Evolutionary conservation across 2,113 vertebrate species (phyloP), one percentile per base, ranked within the genome.

Genomic region (Pheucticus melanocephalus): DNA sequence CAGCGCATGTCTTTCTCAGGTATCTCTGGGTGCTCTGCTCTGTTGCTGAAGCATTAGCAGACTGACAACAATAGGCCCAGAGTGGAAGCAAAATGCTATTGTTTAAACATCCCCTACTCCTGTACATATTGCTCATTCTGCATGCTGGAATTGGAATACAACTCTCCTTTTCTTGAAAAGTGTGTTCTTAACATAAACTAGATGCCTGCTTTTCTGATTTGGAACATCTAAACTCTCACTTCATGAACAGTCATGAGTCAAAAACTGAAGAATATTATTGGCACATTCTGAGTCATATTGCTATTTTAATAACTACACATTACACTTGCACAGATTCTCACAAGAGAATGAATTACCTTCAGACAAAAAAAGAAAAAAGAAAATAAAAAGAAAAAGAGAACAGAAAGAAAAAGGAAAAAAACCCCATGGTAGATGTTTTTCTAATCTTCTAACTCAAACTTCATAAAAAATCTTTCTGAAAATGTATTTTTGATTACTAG

Each of bases 141-240:
- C 47, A 22, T 88, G 17, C 68, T 94, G 82, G 33, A 92, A 82
- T 88, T 39, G 22, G 47, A 92, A 92, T 66, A 85, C 39, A 88
- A 84, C 66, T 85, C 57, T 50, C 20, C 42, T 86, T 96, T 96
- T 83, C 86, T 96, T 95, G 80, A 96, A 86, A 94, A 96, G 64
- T 61, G 37, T 91, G 54, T 69, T 94, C 64, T 60, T 84, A 75
- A 50, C 82, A 86, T 83, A 92, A 93, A 86, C 60, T 86, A 68
- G 37, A 92, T 96, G 92, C 48, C n/a, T 94, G 64, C 53, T 86
- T 90, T 90, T 96, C 65, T 95, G 79, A 82, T 96, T 93, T 96
- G 59, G 91, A 94, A 88, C 80, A 91, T 84, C 60, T 33, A 66
- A 91, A 51, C 59, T 79, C 40, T 72, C 50, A 56, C 79, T 82